These are phyloP conservation scores for Hofmannophila pseudospretella DNA, from an alignment of 2,888 invertebrate species.

Conservation along the genomic window DNA sequence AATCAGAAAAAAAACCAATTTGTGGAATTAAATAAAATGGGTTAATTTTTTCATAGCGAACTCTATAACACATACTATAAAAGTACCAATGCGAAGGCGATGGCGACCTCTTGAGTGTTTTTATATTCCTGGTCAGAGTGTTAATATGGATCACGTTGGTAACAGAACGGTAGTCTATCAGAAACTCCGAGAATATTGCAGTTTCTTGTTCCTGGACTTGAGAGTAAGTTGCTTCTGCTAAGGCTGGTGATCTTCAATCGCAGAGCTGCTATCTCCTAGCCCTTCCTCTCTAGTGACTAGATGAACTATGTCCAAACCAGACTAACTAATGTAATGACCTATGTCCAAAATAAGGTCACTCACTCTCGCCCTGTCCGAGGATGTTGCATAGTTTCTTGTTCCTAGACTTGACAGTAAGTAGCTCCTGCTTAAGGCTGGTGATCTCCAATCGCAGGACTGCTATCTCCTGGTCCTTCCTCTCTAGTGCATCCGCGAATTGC, in stretches of 20 bases:
- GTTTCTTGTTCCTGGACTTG: constrained; percentile 83
- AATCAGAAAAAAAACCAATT: no score
- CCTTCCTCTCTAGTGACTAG: constrained; percentile 79
- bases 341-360: constrained; percentile 46
- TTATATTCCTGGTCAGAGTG: no score
- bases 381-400: constrained; percentile 85
- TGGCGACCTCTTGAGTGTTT: no score
- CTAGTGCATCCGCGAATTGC: constrained; percentile 79
- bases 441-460: constrained; percentile 69
- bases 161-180: no score
- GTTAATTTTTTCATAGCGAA: no score
- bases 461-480: constrained; percentile 79
- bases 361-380: constrained; percentile 84
- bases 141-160: no score
- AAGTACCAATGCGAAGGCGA: no score
- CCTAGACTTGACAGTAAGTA: constrained; percentile 81
- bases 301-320: no score
- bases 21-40: no score
- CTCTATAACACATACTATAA: no score
- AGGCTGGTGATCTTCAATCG: constrained; percentile 66
- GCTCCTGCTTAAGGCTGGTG: constrained; percentile 76
- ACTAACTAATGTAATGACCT: no score
- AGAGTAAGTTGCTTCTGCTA: constrained; percentile 81
- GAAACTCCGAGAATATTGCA: constrained; percentile 84
- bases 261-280: constrained; percentile 75